Percentiles rank a stretch among this genome's conserved stretches.
Evolutionary conservation across 2,888 invertebrate genomes (phyloP).

Genomic region (Odiellus spinosus): DNA sequence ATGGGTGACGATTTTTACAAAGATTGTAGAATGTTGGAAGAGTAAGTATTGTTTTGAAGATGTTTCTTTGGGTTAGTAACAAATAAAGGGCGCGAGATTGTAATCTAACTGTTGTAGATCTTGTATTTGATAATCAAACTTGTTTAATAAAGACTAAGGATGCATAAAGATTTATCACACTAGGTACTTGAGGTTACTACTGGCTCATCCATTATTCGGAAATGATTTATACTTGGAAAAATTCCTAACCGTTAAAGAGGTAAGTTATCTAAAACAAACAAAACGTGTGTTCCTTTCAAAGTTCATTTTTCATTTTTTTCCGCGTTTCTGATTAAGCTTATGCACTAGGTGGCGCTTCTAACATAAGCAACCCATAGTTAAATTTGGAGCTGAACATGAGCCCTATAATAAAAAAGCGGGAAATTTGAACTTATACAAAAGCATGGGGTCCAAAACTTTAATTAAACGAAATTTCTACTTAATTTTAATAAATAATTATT

Average conservation of each 20-base stretch:
- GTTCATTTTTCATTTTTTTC: too few species aligned
- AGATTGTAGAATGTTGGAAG: constrained; percentile 31
- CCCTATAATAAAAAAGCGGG: not conserved
- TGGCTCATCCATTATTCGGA: constrained; percentile 28
- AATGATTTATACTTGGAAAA: constrained; percentile 25
- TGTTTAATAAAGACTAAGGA: not conserved
- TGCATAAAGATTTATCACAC: not conserved
- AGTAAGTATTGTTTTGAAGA: constrained; percentile 23
- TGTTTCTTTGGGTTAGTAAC: not conserved
- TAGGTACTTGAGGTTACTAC: constrained; percentile 28
- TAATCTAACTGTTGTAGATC: not conserved
- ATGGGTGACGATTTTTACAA: constrained; percentile 32
- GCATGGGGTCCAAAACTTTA: not conserved
- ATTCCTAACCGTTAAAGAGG: constrained; percentile 29
- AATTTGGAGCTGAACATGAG: too few species aligned
- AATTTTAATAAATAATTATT: not conserved
- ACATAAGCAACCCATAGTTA: too few species aligned
- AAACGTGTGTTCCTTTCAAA: too few species aligned
- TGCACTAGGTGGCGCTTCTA: too few species aligned
- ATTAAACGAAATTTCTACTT: not conserved
- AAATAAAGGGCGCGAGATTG: not conserved
- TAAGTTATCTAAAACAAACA: constrained; percentile 18
- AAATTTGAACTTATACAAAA: not conserved
- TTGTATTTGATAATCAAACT: not conserved
- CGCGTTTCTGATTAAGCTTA: too few species aligned